phyloP scores from a whole-genome alignment of 1,140 invertebrate genomes.

The Ephestia elutella region DNA sequence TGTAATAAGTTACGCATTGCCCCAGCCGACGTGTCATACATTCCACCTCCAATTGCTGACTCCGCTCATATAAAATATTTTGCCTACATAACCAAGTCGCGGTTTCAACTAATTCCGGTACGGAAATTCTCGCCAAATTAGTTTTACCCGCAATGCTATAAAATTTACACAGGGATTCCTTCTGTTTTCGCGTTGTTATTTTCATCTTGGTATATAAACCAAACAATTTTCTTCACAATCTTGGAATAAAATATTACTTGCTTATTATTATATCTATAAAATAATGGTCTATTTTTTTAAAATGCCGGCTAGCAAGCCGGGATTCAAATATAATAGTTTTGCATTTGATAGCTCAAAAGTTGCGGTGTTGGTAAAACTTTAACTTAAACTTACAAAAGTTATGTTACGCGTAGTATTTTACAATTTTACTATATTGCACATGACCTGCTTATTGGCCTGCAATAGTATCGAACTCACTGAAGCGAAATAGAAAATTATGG shows the following conservation, averaged over 20 bases:
- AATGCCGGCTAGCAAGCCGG: too few species aligned
- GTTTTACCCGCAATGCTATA: constrained; percentile 4
- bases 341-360: too few species aligned
- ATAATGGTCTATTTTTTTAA: too few species aligned
- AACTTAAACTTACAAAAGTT: too few species aligned
- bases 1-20: constrained; percentile 21
- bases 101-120: constrained; percentile 4
- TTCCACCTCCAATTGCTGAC: constrained; percentile 22
- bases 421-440: too few species aligned
- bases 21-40: constrained; percentile 17
- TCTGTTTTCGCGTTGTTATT: not conserved
- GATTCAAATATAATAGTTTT: too few species aligned
- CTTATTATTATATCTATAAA: too few species aligned
- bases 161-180: not conserved
- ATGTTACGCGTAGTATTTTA: too few species aligned
- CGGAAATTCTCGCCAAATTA: constrained; percentile 9
- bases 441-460: too few species aligned
- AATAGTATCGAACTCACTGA: not conserved
- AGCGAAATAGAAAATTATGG: not conserved
- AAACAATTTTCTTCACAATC: too few species aligned
- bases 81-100: constrained; percentile 2
- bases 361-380: too few species aligned
- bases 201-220: not conserved
- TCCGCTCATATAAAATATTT: constrained; percentile 15
- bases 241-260: too few species aligned